Base-by-base conservation (phyloP, 2,797 vertebrate genomes). In the Choloepus didactylus region DNA sequence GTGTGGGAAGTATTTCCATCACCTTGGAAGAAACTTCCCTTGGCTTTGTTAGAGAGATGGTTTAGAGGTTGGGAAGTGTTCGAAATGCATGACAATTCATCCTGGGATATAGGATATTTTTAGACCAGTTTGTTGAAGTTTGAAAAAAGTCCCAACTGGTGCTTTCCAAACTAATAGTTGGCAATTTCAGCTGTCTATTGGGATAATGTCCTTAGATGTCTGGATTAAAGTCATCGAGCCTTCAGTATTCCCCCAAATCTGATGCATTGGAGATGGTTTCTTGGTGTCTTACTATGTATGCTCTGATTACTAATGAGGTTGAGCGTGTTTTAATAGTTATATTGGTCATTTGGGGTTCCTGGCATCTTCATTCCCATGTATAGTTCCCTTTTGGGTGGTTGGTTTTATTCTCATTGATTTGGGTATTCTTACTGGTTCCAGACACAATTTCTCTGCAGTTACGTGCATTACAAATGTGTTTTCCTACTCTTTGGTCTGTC, bases 11-110 rank as follows among this genome's bases (percentile, higher is more conserved):
- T 44, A 12, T 94, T 89, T 69, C 82, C 23, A 27, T 93, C 87
- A 90, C 73, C 49, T 95, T 54, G 93, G 91, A 81, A 77, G 70
- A 89, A 77, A 80, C 77, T 21, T 56, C 70, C 9, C 76, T 96
- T 97, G 87, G 95, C 77, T 96, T 96, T 86, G 56, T 29, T 92
- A 67, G 77, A 79, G 38, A 75, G 79, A 62, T 97, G 75, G 31
- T 54, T 93, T 90, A 77, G 88, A 97, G 79, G 41, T 94, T 94
- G 89, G 83, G 81, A 97, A 66, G 38, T 89, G 83, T 95, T 93
- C 56, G 75, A 66, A 80, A n/a, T 21, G 93, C 87, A 72, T 86
- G 77, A 93, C 95, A 93, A 12, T 60, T 11, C 8, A 29, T 77
- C 23, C 80, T 92, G n/a, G 81, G 95, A 92, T 92, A 64, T 64